phyloP scores from a whole-genome alignment of 1,140 invertebrate species.

The Drosophila pseudoobscura region DNA sequence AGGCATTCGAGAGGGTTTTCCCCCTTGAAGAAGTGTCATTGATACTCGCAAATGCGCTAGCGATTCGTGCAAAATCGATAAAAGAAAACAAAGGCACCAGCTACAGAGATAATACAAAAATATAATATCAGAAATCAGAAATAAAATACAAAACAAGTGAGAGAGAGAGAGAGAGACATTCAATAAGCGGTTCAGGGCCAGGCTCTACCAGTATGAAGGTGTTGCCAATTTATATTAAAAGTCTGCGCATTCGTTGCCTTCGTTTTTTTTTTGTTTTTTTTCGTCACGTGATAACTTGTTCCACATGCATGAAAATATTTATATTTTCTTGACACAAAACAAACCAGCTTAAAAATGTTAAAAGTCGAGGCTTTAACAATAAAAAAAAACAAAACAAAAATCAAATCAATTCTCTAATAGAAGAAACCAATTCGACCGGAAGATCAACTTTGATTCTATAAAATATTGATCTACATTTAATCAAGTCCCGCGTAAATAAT shows the following conservation, averaged over 20 bases:
- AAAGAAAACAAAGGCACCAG: constrained; percentile 23
- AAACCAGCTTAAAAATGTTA: constrained; percentile 40
- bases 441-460: constrained; percentile 18
- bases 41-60: constrained; percentile 16
- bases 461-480: constrained; percentile 19
- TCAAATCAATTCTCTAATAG: constrained; percentile 25
- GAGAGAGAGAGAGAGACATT: constrained; percentile 52
- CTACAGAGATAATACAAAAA: constrained; percentile 20
- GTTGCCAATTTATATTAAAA: constrained; percentile 78
- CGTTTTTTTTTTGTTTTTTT: constrained; percentile 9
- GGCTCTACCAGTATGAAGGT: constrained; percentile 51
- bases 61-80: constrained; percentile 19
- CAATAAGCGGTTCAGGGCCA: constrained; percentile 77
- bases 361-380: constrained; percentile 49
- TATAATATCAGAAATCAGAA: constrained; percentile 9
- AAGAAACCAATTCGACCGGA: neutral
- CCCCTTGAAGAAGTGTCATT: constrained; percentile 28
- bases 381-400: constrained; percentile 38
- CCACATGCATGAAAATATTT: constrained; percentile 62
- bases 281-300: constrained; percentile 73
- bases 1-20: constrained; percentile 9
- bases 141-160: constrained; percentile 25
- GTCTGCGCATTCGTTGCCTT: constrained; percentile 46
- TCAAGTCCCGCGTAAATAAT: constrained; percentile 25
- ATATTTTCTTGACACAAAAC: constrained; percentile 48